Evolutionary conservation across 2,888 invertebrate species (phyloP), one percentile per base, ranked within the genome.

Genomic region (Serripes groenlandicus): DNA sequence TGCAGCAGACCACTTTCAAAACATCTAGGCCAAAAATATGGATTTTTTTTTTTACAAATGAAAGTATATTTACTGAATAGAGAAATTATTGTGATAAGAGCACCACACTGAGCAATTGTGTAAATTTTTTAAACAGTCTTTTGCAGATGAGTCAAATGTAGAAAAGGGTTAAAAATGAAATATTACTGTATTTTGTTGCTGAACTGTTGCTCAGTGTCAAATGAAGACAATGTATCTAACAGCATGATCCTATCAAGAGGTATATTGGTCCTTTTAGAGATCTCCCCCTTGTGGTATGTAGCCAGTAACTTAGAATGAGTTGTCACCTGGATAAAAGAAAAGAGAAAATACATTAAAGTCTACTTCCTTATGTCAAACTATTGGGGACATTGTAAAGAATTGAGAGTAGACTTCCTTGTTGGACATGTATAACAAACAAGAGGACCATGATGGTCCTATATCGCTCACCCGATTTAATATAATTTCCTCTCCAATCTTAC

Each of bases 151-250:
- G n/a, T n/a, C n/a, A n/a, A n/a, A n/a, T n/a, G n/a, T n/a, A n/a
- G n/a, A n/a, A n/a, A n/a, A n/a, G n/a, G n/a, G n/a, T n/a, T n/a
- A n/a, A n/a, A n/a, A n/a, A n/a, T n/a, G n/a, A n/a, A n/a, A n/a
- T n/a, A 66, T 75, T 66, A 75, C 75, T 54, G 54, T 28, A 75
- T 56, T 23, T 75, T 75, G 37, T 35, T 66, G 56, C 66, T 75
- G 68, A 92, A 93, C 84, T 93, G 92, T 74, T 93, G 92, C 66
- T 93, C 92, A 21, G 93, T 92, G 75, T 92, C 91, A 86, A 93
- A 92, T 15, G 91, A 88, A 60, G 92, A 91, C 21, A 93, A 83
- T 23, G 90, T 81, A 15, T 86, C 75, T 9, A 82, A 75, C 9
- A 89, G 75, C 52, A 79, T 62, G 52, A 91, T 84, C 35, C 84